Conservation (phyloP, 2,797 vertebrate species). For the Coccyzus lansbergi region DNA sequence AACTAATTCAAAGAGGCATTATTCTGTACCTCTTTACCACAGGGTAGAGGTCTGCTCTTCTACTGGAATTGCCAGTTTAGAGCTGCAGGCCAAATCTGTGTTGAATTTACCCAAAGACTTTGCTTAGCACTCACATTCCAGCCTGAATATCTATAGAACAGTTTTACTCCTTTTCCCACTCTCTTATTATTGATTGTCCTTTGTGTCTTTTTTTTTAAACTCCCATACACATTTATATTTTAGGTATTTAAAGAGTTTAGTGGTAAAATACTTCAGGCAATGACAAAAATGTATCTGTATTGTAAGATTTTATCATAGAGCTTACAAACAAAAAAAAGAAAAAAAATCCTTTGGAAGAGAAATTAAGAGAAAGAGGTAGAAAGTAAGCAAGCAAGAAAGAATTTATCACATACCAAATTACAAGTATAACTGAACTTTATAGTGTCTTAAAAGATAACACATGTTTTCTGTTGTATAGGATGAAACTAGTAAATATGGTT, state of each 20-base stretch:
- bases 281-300: background rate
- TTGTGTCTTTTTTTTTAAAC: background rate
- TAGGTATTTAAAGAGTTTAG: background rate
- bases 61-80: constrained; percentile 66
- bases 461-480: background rate
- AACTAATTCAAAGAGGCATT: constrained; percentile 80
- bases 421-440: background rate
- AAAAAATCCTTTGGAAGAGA: background rate
- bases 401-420: background rate
- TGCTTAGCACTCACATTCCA: constrained; percentile 70
- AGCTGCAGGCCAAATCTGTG: constrained; percentile 80
- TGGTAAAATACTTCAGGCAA: background rate
- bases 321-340: background rate
- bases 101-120: constrained; percentile 78
- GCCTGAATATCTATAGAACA: constrained; percentile 66
- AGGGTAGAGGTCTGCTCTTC: constrained; percentile 66
- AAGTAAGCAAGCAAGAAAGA: background rate
- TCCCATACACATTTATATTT: background rate
- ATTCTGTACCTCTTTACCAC: constrained; percentile 71
- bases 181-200: constrained; percentile 38
- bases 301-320: background rate
- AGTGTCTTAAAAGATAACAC: background rate
- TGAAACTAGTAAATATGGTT: constrained; percentile 31
- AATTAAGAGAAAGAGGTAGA: background rate
- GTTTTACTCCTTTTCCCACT: constrained; percentile 14